These are phyloP conservation scores for Zosterops lateralis DNA, from an alignment of 2,113 vertebrate genomes.

Conservation along the genomic window DNA sequence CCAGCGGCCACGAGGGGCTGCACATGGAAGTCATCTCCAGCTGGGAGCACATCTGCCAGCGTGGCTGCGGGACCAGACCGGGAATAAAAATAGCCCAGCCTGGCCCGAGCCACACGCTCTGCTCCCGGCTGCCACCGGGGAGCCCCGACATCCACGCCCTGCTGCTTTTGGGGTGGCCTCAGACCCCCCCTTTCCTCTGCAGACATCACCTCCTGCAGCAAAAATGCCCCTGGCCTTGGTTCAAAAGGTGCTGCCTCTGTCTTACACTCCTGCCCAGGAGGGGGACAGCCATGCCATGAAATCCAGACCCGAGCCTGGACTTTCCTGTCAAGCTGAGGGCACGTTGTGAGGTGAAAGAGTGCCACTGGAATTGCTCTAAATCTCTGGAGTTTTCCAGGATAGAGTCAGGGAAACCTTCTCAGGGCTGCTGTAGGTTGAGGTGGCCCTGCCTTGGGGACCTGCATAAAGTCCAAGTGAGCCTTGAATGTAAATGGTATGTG, in stretches of 20 bases:
- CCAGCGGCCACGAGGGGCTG: not conserved
- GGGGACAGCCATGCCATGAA: not conserved
- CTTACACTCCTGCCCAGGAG: not conserved
- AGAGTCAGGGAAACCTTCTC: not conserved
- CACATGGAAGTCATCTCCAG: constrained; percentile 40
- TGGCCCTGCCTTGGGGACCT: not conserved
- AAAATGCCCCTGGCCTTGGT: not conserved
- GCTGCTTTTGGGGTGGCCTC: not conserved
- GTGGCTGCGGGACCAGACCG: constrained; percentile 38
- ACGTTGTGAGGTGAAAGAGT: rapidly evolving
- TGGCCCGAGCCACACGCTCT: rapidly evolving
- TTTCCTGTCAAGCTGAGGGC: not conserved
- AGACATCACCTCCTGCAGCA: not conserved
- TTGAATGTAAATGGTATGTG: not conserved
- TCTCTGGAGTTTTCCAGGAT: not conserved
- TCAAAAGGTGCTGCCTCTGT: not conserved
- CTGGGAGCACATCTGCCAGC: constrained; percentile 42
- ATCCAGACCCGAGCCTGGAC: not conserved
- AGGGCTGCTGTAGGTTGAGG: rapidly evolving
- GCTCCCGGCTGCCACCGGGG: not conserved
- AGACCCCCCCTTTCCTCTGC: too few species aligned
- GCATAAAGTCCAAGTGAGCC: not conserved
- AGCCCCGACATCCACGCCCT: rapidly evolving
- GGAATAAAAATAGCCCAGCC: constrained; percentile 55
- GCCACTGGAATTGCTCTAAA: not conserved